Evolutionary conservation across 2,888 invertebrate species (phyloP).

Genomic region (Neoscelio sp.): DNA sequence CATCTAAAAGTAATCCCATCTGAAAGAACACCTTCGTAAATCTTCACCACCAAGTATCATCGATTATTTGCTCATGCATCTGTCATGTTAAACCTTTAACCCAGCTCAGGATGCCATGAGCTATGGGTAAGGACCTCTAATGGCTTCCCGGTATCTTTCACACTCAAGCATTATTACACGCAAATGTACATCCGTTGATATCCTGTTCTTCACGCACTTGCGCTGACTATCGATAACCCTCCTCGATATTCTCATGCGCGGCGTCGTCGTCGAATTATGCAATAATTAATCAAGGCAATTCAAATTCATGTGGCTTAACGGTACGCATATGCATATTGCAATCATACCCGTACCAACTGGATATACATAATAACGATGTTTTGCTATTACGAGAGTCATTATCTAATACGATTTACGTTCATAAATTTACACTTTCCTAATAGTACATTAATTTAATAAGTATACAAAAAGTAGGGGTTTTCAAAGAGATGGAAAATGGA

Average conservation of each 20-base stretch:
- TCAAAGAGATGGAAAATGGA: no score
- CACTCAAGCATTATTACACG: conserved; percentile 52
- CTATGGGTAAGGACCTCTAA: conserved; percentile 50
- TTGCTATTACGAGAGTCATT: background rate
- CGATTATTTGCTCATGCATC: conserved; percentile 65
- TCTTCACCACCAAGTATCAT: conserved; percentile 50
- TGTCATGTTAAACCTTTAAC: conserved; percentile 67
- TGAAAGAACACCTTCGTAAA: conserved; percentile 58
- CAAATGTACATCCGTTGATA: conserved; percentile 42
- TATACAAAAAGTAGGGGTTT: no score
- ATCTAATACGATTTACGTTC: background rate
- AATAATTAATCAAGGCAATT: conserved; percentile 55
- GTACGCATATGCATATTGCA: background rate
- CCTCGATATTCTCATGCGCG: conserved; percentile 34
- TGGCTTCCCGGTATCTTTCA: conserved; percentile 63
- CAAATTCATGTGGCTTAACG: conserved; percentile 41
- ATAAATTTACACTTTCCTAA: background rate
- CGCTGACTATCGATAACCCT: conserved; percentile 50
- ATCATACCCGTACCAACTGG: conserved; percentile 15
- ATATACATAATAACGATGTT: conserved; percentile 10
- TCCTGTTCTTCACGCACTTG: conserved; percentile 46
- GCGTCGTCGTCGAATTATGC: conserved; percentile 45
- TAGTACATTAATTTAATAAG: no score
- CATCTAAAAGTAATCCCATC: conserved; percentile 43
- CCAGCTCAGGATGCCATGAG: conserved; percentile 43